A percentile compares a stretch with the other conserved stretches of the same genome.
phyloP scores from a whole-genome alignment of 2,888 invertebrate genomes.

The Exocentrus adspersus region DNA sequence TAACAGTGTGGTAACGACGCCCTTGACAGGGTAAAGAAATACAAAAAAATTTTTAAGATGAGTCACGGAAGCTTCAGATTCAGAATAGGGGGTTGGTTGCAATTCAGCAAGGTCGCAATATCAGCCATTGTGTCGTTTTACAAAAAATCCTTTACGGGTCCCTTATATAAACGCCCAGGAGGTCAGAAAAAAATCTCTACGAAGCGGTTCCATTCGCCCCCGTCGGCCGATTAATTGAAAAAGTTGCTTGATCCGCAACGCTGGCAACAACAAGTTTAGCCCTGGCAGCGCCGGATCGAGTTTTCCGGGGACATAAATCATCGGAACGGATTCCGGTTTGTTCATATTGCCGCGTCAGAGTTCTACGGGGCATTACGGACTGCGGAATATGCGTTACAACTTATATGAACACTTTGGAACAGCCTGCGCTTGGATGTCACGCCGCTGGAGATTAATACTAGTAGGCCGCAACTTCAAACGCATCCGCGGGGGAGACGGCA shows the following conservation, averaged over 20 bases:
- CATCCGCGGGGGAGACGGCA: neutral
- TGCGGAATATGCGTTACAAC: constrained; percentile 7
- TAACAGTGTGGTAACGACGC: too few relatives aligned
- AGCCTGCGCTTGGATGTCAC: constrained; percentile 3
- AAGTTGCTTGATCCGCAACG: neutral
- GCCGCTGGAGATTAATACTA: constrained; percentile 8
- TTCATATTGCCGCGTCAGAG: constrained; percentile 16
- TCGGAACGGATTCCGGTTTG: constrained; percentile 3
- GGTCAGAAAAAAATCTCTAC: too few relatives aligned
- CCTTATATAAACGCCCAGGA: too few relatives aligned
- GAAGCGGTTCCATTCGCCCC: too few relatives aligned
- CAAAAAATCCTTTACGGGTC: too few relatives aligned
- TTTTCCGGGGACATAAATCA: constrained; percentile 11
- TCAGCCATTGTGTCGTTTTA: too few relatives aligned
- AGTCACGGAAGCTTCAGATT: too few relatives aligned
- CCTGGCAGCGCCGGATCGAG: neutral
- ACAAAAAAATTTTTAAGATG: too few relatives aligned
- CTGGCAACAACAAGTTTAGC: neutral
- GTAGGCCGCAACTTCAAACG: constrained; percentile 1
- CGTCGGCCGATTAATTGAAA: neutral
- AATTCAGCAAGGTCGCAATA: too few relatives aligned
- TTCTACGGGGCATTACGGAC: neutral
- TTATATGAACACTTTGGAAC: constrained; percentile 12
- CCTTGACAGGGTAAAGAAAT: too few relatives aligned
- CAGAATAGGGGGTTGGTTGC: too few relatives aligned